Evolutionary conservation across 2,113 vertebrate species (phyloP).

Genomic region (Chionis minor): DNA sequence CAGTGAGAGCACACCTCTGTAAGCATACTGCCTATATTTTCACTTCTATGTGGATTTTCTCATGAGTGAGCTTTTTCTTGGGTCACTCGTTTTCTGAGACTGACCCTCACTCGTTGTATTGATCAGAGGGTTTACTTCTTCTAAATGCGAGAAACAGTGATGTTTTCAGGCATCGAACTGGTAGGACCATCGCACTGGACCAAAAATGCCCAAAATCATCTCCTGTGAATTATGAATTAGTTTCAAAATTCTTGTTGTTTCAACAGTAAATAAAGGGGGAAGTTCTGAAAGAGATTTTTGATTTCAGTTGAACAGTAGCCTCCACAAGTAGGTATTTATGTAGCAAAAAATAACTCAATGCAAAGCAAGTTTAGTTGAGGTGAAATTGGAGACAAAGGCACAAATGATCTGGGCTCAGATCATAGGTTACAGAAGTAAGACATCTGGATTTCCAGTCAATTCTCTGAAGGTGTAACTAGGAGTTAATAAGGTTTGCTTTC

Average conservation of each 20-base stretch:
- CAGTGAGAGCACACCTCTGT: not conserved
- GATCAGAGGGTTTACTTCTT: not conserved
- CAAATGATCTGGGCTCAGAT: not conserved
- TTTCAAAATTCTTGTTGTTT: not conserved
- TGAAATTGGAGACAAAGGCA: not conserved
- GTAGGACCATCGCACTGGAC: not conserved
- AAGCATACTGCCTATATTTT: not conserved
- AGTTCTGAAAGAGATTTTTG: not conserved
- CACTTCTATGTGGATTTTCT: not conserved
- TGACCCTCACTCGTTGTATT: not conserved
- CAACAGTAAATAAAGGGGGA: not conserved
- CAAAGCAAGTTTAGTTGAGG: not conserved
- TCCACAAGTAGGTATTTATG: not conserved
- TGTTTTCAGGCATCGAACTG: not conserved
- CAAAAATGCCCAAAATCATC: not conserved
- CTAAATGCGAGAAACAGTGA: not conserved
- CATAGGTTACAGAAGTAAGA: not conserved
- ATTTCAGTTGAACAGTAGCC: not conserved
- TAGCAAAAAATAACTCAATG: not conserved
- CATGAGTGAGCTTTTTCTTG: not conserved
- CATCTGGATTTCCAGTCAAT: not conserved
- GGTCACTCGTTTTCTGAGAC: not conserved
- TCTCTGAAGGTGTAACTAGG: not conserved
- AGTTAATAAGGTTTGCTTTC: slow-evolving; percentile 27
- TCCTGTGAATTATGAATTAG: not conserved